Evolutionary conservation across 2,888 invertebrate species (phyloP), one percentile per base, ranked within the genome.

Genomic region (Taphrorychus bicolor): DNA sequence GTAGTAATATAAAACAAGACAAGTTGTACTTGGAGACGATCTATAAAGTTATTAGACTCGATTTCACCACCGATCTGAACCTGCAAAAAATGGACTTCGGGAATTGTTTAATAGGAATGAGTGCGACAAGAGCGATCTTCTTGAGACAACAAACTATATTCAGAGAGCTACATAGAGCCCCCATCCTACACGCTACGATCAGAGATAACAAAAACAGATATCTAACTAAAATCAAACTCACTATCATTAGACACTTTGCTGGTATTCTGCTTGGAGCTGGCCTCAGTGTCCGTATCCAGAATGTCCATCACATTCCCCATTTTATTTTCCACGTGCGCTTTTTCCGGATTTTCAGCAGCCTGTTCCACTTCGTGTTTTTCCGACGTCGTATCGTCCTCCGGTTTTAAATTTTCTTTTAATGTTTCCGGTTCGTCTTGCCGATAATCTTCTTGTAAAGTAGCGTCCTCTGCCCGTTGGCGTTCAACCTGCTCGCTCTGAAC

Each of bases 271-370:
- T 75, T 76, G n/a, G 71, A 52, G 68, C 78, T 80, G 0, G 14
- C 17, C 71, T 82, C 82, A 3, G 81, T 80, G 68, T 82, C 82
- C 0, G 82, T 82, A 68, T 82, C 82, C 49, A 82, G 72, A 72
- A 82, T 76, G 21, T 82, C 79, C 72, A 81, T 72, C 7, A 82
- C 77, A 63, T 81, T 80, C 16, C 57, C 67, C 18, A 60, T 48
- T 60, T 72, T 74, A 23, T 70, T 70, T 18, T 66, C 41, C 49
- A 16, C 42, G 40, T 41, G 18, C 59, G 69, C 71, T 19, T 59
- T 40, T 62, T 70, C 71, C 71, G 14, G 59, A 71, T 60, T 69
- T 41, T 61, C 48, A 54, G 65, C 66, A 42, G 66, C 64, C 45
- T 72, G 53, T 42, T 2, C 58, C 5, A 5, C 41, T 17, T 7